A percentile compares a stretch with the other conserved stretches of the same genome.
Evolutionary conservation across 2,888 invertebrate genomes (phyloP).

Genomic region (Cheilosia grossa): DNA sequence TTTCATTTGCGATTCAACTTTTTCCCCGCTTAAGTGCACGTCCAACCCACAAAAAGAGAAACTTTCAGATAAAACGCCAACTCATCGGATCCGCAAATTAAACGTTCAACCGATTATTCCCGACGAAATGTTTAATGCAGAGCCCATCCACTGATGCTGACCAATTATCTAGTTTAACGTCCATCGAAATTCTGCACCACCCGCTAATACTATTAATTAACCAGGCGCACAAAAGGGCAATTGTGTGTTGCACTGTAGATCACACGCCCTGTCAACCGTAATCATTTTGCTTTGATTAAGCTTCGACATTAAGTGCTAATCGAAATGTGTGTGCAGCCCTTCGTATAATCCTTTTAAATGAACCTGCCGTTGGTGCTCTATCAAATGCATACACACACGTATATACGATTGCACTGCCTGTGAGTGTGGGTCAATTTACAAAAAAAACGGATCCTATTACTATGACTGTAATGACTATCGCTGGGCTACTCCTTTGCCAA

Average conservation of each 20-base stretch:
- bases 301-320: constrained; percentile 66
- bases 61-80: background rate
- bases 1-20: too few species aligned
- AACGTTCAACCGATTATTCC: constrained; percentile 20
- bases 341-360: constrained; percentile 64
- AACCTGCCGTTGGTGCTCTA: constrained; percentile 1
- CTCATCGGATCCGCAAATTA: background rate
- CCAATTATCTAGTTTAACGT: constrained; percentile 3
- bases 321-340: constrained; percentile 45
- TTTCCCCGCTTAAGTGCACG: too few species aligned
- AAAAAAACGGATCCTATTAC: constrained; percentile 25
- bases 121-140: constrained; percentile 27
- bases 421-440: background rate
- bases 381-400: background rate
- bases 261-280: constrained; percentile 37
- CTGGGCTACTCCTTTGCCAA: background rate
- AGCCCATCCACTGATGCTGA: constrained; percentile 27
- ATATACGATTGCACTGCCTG: constrained; percentile 1
- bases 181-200: constrained; percentile 6
- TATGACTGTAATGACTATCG: constrained; percentile 45
- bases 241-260: constrained; percentile 17
- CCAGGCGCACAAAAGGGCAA: constrained; percentile 30
- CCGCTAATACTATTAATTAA: constrained; percentile 59
- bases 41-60: too few species aligned
- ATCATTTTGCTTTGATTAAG: constrained; percentile 63